A percentile compares a stretch with the other conserved stretches of the same genome.
Conservation (phyloP, 2,113 vertebrate genomes). For the Stomatorhinus ivindoensis region DNA sequence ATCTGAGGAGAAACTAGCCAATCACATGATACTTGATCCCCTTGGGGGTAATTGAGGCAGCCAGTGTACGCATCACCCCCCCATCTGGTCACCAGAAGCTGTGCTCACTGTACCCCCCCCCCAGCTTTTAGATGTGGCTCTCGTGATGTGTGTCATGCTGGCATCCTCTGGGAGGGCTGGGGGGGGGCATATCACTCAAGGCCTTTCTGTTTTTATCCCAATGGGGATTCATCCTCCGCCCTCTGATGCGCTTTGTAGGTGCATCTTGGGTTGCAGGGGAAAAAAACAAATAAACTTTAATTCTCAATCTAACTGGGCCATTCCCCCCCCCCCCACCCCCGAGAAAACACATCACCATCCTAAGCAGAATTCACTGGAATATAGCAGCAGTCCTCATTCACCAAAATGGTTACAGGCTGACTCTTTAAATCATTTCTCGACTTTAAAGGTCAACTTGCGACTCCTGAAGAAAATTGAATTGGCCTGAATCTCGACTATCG, state of each 20-base stretch:
- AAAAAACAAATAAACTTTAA: conserved; percentile 1
- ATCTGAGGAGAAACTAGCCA: not conserved
- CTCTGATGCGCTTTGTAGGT: not conserved
- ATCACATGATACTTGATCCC: not conserved
- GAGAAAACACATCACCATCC: not conserved
- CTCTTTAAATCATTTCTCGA: not conserved
- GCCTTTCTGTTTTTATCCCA: not conserved
- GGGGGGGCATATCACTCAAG: conserved; percentile 3
- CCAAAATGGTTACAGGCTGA: not conserved
- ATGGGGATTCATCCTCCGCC: not conserved
- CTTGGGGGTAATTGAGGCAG: not conserved
- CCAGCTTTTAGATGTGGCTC: conserved; percentile 4
- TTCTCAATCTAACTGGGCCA: not conserved
- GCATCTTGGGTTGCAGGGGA: not conserved
- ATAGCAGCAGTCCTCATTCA: not conserved
- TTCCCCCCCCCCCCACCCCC: not conserved
- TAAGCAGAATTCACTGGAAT: not conserved
- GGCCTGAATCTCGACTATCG: not conserved
- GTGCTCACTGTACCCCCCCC: not conserved
- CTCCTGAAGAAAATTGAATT: not conserved
- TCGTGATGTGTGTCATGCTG: not conserved
- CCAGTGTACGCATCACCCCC: not conserved
- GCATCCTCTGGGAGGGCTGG: conserved; percentile 5
- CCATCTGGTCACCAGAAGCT: conserved; percentile 23
- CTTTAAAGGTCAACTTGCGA: conserved; percentile 10